These are phyloP conservation scores for Amniataba percoides DNA, from an alignment of 2,797 vertebrate genomes.

Conservation along the genomic window DNA sequence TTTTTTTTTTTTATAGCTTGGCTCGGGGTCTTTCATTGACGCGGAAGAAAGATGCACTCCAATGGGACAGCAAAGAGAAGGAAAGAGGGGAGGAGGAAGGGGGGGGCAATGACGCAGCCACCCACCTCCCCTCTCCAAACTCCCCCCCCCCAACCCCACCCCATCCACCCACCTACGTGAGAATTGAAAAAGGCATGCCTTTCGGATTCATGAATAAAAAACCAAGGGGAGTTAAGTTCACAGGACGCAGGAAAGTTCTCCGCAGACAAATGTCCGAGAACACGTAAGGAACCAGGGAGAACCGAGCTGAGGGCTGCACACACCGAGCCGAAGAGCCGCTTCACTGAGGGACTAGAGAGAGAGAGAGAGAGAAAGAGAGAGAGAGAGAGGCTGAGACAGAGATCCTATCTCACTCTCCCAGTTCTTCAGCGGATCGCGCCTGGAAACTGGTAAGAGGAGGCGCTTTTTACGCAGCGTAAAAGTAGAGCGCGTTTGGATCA, in stretches of 20 bases:
- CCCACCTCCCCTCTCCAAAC: conserved; percentile 59
- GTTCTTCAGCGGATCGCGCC: conserved; percentile 77
- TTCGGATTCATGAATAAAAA: conserved; percentile 91
- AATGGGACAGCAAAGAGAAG: conserved; percentile 83
- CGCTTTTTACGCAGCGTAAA: conserved; percentile 64
- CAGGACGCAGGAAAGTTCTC: conserved; percentile 87
- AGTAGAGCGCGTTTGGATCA: conserved; percentile 5
- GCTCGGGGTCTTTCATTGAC: conserved; percentile 90
- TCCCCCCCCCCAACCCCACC: conserved; percentile 38
- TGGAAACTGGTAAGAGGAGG: conserved; percentile 78
- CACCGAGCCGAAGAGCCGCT: conserved; percentile 77
- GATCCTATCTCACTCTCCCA: conserved; percentile 85
- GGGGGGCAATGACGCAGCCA: conserved; percentile 91
- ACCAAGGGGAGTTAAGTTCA: conserved; percentile 87
- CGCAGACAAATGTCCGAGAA: conserved; percentile 85
- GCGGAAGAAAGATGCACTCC: conserved; percentile 86
- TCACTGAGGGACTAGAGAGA: conserved; percentile 49
- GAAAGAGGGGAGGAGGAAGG: conserved; percentile 12
- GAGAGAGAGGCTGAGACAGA: conserved; percentile 73
- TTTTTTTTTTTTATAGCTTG: conserved; percentile 84
- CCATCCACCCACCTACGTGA: conserved; percentile 80
- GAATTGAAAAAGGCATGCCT: conserved; percentile 89
- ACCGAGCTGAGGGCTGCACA: conserved; percentile 84
- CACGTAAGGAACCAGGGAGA: conserved; percentile 82
- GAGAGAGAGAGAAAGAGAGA: conserved; percentile 44